Evolutionary conservation across 2,113 vertebrate genomes (phyloP), one percentile per base, ranked within the genome.

Genomic region (Myrmophylax atrothorax): DNA sequence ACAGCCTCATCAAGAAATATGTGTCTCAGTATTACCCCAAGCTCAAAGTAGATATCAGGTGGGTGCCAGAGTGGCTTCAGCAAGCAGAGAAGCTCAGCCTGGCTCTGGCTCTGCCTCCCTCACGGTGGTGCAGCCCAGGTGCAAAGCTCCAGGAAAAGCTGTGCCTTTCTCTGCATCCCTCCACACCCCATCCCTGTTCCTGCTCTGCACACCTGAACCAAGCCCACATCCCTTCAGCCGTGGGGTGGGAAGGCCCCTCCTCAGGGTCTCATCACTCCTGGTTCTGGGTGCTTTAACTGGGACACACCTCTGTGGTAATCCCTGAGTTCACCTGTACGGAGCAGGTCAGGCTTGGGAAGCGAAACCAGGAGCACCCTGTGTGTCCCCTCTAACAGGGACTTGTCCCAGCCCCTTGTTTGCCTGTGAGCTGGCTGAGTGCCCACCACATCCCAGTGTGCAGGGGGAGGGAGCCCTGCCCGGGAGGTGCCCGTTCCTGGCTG

Each of bases 1-100:
- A 99, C 98, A 98, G 98, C 94, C 98, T 99, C 76, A 99, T 99
- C 97, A 99, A 99, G 97, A 99, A 99, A 97, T 99, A 99, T 0
- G 97, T 99, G 83, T 98, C 99, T 96, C 99, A 99, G 96, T 99
- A 99, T 97, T 99, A 99, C 89, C 99, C 99, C 85, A 98, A 98
- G 94, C 98, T 99, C 91, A 98, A 99, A 90, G 98, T 99, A 84
- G 99, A 99, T 37, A 97, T 98, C 94, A 99, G 99, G 99, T 99
- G 94, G 88, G 88, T 95, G 59, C 78, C 6, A 49, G 70, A n/a
- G n/a, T 33, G 59, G 40, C 63, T 49, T 70, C 15, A 63, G 40
- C 56, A 63, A 70, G 64, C 29, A 15, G 74, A 40, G 63, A 47
- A 52, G 42, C 2, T 4, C 10, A 4, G 63, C 68, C 31, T 38